These are phyloP conservation scores for Anguilla anguilla DNA, from an alignment of 2,797 vertebrate genomes.

Conservation along the genomic window DNA sequence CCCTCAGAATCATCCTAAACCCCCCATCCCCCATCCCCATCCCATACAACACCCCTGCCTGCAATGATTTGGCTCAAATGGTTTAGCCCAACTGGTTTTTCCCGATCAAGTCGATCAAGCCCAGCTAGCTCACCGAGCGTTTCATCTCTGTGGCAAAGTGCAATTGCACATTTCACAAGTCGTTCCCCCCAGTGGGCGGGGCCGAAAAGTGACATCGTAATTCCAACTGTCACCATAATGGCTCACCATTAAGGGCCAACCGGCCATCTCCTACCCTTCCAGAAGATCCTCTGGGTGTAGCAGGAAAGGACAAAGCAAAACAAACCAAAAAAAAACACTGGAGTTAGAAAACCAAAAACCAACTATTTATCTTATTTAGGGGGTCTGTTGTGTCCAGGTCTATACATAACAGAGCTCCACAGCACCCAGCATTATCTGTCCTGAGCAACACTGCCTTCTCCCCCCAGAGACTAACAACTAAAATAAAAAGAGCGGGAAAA, in stretches of 20 bases:
- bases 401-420: background rate
- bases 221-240: background rate
- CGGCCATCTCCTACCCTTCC: background rate
- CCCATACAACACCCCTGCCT: background rate
- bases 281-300: background rate
- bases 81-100: background rate
- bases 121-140: background rate
- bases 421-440: conserved; percentile 33
- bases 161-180: background rate
- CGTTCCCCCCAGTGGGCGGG: background rate
- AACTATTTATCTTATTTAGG: background rate
- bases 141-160: background rate
- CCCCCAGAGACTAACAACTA: conserved; percentile 43
- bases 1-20: background rate
- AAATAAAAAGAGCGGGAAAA: conserved; percentile 37
- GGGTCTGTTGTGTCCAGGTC: background rate
- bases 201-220: background rate
- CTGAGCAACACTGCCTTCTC: background rate
- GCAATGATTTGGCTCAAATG: background rate
- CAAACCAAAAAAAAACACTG: background rate
- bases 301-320: background rate
- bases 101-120: conserved; percentile 9
- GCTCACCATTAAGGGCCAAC: background rate
- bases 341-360: background rate
- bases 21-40: too few species aligned